Conservation (phyloP, 2,113 vertebrate genomes). For the Tachycineta bicolor region DNA sequence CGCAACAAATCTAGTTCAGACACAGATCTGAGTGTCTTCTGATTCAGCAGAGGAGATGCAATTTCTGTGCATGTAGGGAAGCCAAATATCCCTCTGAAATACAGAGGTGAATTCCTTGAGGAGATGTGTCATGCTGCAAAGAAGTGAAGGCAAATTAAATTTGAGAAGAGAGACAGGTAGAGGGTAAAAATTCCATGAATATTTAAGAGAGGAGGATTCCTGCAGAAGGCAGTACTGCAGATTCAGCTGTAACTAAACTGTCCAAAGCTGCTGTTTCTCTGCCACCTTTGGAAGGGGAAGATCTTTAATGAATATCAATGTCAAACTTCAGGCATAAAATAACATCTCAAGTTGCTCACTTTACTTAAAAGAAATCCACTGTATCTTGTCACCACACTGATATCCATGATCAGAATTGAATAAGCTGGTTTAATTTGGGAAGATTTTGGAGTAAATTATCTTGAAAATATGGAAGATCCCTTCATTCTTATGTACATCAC, state of each 20-base stretch:
- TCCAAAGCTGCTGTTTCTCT: not conserved
- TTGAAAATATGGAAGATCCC: not conserved
- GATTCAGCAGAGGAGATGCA: not conserved
- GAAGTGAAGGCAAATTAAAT: not conserved
- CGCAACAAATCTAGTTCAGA: not conserved
- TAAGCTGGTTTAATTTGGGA: not conserved
- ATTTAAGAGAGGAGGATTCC: not conserved
- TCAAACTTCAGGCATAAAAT: not conserved
- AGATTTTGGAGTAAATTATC: not conserved
- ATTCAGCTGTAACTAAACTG: conserved; percentile 11
- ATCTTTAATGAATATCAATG: not conserved
- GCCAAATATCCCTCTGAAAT: not conserved
- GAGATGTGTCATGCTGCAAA: not conserved
- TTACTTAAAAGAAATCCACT: not conserved
- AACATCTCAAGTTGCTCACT: not conserved
- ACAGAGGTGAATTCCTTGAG: not conserved
- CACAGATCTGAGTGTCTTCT: not conserved
- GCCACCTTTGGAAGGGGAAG: not conserved
- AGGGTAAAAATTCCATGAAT: conserved; percentile 11
- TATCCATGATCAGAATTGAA: not conserved
- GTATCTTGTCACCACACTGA: not conserved
- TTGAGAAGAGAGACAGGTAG: not conserved
- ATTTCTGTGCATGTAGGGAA: not conserved
- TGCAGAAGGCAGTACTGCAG: not conserved
- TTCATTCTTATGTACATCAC: not conserved